Conservation (phyloP, 2,113 vertebrate genomes). For the Passerina amoena region DNA sequence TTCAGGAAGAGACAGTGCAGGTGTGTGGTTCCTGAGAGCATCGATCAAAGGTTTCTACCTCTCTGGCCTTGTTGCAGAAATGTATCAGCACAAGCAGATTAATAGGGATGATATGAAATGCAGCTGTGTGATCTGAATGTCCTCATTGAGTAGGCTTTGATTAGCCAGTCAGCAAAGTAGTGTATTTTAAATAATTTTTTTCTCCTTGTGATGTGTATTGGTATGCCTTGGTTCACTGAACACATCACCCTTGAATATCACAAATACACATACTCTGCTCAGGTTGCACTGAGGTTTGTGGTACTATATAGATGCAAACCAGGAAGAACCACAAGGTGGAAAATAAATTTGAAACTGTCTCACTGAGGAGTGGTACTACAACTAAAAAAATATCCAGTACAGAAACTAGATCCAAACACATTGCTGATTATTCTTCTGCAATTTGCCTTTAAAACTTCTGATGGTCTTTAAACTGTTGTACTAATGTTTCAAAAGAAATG, state of each 20-base stretch:
- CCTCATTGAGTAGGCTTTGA: background rate
- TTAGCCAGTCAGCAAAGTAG: background rate
- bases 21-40: background rate
- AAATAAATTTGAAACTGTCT: constrained; percentile 4
- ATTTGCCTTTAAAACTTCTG: constrained; percentile 50
- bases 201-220: background rate
- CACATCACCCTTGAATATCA: background rate
- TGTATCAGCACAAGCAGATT: background rate
- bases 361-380: background rate
- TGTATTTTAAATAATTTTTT: background rate
- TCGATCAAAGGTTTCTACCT: background rate
- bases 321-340: constrained; percentile 10
- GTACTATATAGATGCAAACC: background rate
- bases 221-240: constrained; percentile 14
- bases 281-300: background rate
- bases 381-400: background rate
- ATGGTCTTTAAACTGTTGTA: constrained; percentile 35
- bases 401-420: background rate
- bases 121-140: background rate
- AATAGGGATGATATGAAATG: background rate
- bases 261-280: background rate
- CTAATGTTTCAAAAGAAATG: constrained; percentile 53
- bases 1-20: background rate
- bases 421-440: constrained; percentile 16
- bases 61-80: background rate